Evolutionary conservation across 2,113 vertebrate genomes (phyloP).

Genomic region (Elaphurus davidianus): DNA sequence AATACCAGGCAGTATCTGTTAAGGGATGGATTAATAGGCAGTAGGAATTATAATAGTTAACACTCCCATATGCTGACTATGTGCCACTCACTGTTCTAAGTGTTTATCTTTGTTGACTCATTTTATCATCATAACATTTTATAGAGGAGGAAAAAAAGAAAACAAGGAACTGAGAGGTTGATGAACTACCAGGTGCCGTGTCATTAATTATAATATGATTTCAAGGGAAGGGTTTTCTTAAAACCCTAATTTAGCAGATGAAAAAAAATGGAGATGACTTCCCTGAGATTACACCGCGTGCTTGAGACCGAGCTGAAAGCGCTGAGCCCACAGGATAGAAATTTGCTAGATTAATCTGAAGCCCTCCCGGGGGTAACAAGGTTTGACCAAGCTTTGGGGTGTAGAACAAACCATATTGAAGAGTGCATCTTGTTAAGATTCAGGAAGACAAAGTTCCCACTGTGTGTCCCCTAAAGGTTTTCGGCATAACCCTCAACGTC

Average conservation of each 20-base stretch:
- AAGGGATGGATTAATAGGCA: neutral
- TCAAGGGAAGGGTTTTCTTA: neutral
- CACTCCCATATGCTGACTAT: neutral
- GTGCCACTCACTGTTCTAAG: neutral
- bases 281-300: neutral
- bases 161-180: neutral
- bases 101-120: neutral
- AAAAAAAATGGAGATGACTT: constrained; percentile 30
- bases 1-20: neutral
- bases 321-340: neutral
- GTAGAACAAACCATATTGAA: neutral
- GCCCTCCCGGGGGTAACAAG: neutral
- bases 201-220: constrained; percentile 17
- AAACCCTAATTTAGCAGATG: neutral
- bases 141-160: neutral
- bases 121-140: neutral
- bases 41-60: neutral
- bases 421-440: neutral
- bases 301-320: neutral
- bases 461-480: neutral
- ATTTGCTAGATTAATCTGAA: neutral
- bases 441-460: neutral
- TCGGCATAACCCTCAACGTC: neutral
- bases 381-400: neutral
- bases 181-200: neutral